Conservation (phyloP, 1,140 invertebrate genomes). For the Diabrotica undecimpunctata region DNA sequence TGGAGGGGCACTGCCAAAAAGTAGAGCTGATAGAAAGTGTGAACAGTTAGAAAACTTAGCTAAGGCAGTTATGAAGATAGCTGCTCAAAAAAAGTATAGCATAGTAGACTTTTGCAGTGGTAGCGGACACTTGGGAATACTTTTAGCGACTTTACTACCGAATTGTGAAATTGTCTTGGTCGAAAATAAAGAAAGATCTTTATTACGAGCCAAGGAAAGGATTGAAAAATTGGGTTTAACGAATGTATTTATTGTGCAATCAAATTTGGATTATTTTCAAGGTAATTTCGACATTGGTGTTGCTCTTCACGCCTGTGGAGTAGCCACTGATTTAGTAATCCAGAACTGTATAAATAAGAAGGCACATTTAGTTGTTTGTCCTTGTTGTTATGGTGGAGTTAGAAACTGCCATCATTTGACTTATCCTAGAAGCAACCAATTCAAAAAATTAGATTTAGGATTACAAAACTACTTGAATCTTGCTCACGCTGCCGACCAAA, state of each 20-base stretch:
- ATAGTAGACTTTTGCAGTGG: conserved; percentile 96
- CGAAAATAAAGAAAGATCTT: conserved; percentile 90
- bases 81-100: conserved; percentile 47
- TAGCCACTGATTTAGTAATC: conserved; percentile 89
- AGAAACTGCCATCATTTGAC: conserved; percentile 66
- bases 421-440: conserved; percentile 68
- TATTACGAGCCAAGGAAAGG: conserved; percentile 69
- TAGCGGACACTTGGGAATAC: conserved; percentile 86
- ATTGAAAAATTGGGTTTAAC: conserved; percentile 64
- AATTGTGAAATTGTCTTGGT: conserved; percentile 73
- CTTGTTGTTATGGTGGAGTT: conserved; percentile 91
- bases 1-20: conserved; percentile 73
- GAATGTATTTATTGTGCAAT: conserved; percentile 82
- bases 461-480: conserved; percentile 64
- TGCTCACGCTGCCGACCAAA: conserved; percentile 87
- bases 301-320: conserved; percentile 90
- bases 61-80: conserved; percentile 71
- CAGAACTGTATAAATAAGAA: conserved; percentile 72
- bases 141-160: conserved; percentile 77
- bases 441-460: conserved; percentile 43
- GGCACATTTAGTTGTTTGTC: conserved; percentile 85
- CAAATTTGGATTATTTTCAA: conserved; percentile 81
- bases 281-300: conserved; percentile 79
- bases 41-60: conserved; percentile 87
- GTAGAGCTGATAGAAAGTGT: conserved; percentile 73